phyloP scores from a whole-genome alignment of 2,113 vertebrate species.

The Ramphastos sulfuratus region DNA sequence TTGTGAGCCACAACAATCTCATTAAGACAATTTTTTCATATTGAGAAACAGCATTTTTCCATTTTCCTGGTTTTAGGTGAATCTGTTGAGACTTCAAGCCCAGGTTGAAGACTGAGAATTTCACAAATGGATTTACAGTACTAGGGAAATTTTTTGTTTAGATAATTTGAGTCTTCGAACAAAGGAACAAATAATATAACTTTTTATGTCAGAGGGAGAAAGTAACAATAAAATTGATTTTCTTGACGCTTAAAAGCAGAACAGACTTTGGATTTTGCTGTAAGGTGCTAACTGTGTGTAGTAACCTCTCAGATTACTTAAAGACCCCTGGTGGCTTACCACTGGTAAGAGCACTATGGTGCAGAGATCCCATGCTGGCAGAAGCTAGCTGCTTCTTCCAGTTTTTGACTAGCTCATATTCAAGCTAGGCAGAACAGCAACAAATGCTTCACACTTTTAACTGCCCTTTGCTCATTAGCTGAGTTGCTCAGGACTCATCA shows the following conservation, averaged over 20 bases:
- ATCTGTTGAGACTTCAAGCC: not conserved
- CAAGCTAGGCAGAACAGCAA: not conserved
- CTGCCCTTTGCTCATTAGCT: fast-evolving
- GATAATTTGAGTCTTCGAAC: not conserved
- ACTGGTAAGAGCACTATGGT: not conserved
- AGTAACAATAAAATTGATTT: not conserved
- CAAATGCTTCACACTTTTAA: fast-evolving
- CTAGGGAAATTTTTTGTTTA: not conserved
- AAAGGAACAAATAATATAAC: not conserved
- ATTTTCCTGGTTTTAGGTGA: not conserved
- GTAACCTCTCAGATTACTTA: not conserved
- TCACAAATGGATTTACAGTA: not conserved
- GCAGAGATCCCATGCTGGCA: not conserved
- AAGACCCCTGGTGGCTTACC: not conserved
- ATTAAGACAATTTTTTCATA: not conserved
- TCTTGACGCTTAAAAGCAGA: not conserved
- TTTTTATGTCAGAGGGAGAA: not conserved
- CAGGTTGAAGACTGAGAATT: not conserved
- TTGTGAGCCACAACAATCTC: not conserved
- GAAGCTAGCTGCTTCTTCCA: not conserved
- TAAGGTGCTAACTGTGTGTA: not conserved
- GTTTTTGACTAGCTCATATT: not conserved
- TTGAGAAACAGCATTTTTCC: not conserved
- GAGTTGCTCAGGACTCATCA: not conserved
- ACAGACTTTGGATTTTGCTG: not conserved